Evolutionary conservation across 2,888 invertebrate genomes (phyloP), one percentile per base, ranked within the genome.

Genomic region (Aleiodes alternator): DNA sequence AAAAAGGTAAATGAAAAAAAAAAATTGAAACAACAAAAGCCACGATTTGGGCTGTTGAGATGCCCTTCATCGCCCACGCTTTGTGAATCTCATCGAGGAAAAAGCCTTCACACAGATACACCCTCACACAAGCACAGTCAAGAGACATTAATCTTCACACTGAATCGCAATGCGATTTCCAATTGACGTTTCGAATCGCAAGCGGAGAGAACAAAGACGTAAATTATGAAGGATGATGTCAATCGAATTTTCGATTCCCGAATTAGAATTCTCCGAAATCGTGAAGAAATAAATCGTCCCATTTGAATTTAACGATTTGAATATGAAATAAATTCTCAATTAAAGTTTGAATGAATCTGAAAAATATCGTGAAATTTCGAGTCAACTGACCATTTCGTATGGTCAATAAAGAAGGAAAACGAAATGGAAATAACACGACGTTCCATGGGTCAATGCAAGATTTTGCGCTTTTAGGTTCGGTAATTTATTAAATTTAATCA

Each of bases 161-260:
- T 48, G 64, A 64, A 64, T 64, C 43, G 61, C 16, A 61, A 16
- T 64, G 34, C 48, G 12, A 59, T 59, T 59, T 64, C 29, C 64
- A 23, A 64, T 64, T 64, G 64, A 64, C 48, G 43, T 43, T 11
- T 8, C 43, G 43, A 43, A 43, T 43, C 43, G 8, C 8, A 43
- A 43, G 7, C 0, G 43, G 9, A 9, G 43, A 11, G 43, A 43
- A 43, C 16, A 53, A 53, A 53, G 53, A 14, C 8, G 5, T 3
- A 16, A 53, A 16, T 8, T 8, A 14, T 16, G 12, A 53, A 53
- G 16, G 12, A 53, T n/a, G n/a, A 53, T 53, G 53, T 53, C 53
- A 53, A 53, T 53, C 53, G 53, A 53, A 16, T 53, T 53, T 53
- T 0, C 43, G 7, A 43, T 43, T 43, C 43, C 3, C 9, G 43